These are phyloP conservation scores for Malurus melanocephalus DNA, from an alignment of 2,113 vertebrate genomes.

Conservation along the genomic window DNA sequence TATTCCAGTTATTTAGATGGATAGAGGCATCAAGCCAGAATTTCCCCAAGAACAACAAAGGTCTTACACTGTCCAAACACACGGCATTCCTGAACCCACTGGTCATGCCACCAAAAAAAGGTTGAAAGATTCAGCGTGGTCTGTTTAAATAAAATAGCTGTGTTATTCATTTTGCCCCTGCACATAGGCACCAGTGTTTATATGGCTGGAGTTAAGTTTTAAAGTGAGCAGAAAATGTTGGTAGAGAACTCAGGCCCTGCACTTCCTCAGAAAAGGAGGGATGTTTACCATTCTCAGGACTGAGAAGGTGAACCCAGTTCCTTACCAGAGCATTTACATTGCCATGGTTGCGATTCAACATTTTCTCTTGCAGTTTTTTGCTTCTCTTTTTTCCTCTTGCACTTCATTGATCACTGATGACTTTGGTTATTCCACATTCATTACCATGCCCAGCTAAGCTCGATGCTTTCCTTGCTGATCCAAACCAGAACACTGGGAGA, in stretches of 20 bases:
- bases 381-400: background rate
- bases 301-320: background rate
- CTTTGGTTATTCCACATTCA: background rate
- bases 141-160: conserved; percentile 39
- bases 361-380: background rate
- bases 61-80: conserved; percentile 68
- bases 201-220: conserved; percentile 3
- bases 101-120: conserved; percentile 54
- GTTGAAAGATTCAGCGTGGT: conserved; percentile 27
- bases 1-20: conserved; percentile 62
- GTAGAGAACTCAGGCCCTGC: background rate
- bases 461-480: background rate
- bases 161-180: background rate
- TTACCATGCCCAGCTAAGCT: background rate
- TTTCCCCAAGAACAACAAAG: conserved; percentile 66
- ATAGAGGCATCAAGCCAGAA: conserved; percentile 65
- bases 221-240: conserved; percentile 37
- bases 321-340: background rate
- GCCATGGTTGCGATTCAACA: background rate
- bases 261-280: background rate
- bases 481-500: background rate
- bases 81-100: conserved; percentile 41
- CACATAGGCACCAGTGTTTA: conserved; percentile 27
- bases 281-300: background rate
- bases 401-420: background rate